These are phyloP conservation scores for Otus sunia DNA, from an alignment of 2,113 vertebrate species.

Conservation along the genomic window DNA sequence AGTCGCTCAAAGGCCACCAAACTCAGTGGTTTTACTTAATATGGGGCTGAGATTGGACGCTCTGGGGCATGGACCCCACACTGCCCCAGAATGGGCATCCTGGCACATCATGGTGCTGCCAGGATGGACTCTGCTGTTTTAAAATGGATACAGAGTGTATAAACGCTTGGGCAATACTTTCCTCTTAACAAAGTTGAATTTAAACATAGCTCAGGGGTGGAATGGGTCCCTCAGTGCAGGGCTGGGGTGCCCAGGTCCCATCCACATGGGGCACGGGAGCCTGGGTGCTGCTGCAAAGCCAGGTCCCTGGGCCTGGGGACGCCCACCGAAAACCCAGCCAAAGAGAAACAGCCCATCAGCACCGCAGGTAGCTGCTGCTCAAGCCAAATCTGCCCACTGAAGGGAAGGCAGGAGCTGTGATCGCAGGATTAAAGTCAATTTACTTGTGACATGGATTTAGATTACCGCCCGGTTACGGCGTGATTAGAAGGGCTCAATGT, in stretches of 20 bases:
- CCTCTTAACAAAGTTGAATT: neutral
- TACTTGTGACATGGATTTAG: neutral
- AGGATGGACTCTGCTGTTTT: neutral
- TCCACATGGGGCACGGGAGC: fast-evolving
- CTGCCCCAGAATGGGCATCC: fast-evolving
- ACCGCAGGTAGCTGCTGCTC: neutral
- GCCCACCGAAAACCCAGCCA: neutral
- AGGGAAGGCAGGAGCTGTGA: neutral
- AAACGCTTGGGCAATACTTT: neutral
- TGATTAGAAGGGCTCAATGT: neutral
- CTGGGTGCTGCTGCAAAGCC: neutral
- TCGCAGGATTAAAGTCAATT: neutral
- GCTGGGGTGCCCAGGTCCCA: neutral
- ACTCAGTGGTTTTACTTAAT: neutral
- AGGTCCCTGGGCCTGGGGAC: neutral
- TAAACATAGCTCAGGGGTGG: fast-evolving
- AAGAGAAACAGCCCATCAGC: neutral
- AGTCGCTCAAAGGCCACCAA: neutral
- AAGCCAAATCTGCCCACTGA: neutral
- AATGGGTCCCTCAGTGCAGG: fast-evolving
- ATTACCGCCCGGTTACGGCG: fast-evolving
- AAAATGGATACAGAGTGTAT: fast-evolving
- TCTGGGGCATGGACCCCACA: fast-evolving
- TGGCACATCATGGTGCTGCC: fast-evolving
- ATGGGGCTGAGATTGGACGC: neutral